A percentile compares a stretch with the other conserved stretches of the same genome.
These are phyloP conservation scores for Toxotes chatareus DNA, from an alignment of 2,113 vertebrate genomes.

Conservation along the genomic window DNA sequence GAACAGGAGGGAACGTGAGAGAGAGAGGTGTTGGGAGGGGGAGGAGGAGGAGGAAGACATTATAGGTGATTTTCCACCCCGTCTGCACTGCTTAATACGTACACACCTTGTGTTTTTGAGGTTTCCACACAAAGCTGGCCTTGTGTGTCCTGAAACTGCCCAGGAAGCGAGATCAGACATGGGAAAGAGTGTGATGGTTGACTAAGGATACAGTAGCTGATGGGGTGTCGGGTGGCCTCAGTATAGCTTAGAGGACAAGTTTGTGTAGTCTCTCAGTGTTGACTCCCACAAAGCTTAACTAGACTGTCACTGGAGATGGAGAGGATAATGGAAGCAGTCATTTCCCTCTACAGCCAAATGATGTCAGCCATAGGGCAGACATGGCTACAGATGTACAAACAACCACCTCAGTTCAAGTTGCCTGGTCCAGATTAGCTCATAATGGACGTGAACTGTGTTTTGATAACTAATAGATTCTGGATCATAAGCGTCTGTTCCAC, in stretches of 20 bases:
- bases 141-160: constrained; percentile 60
- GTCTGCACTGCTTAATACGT: constrained; percentile 62
- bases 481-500: constrained; percentile 30
- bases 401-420: constrained; percentile 18
- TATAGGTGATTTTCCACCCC: constrained; percentile 74
- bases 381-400: constrained; percentile 43
- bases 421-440: constrained; percentile 54
- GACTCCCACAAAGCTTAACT: constrained; percentile 41
- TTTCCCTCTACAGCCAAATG: constrained; percentile 37
- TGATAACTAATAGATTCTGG: constrained; percentile 52
- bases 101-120: constrained; percentile 66
- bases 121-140: constrained; percentile 68
- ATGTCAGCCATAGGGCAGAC: constrained; percentile 54
- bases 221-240: constrained; percentile 53
- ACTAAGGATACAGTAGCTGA: constrained; percentile 68
- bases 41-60: constrained; percentile 63
- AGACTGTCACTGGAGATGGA: constrained; percentile 44
- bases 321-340: constrained; percentile 45
- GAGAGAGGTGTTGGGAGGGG: constrained; percentile 55
- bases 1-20: constrained; percentile 28
- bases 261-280: constrained; percentile 39
- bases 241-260: constrained; percentile 35
- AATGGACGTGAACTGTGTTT: constrained; percentile 59
- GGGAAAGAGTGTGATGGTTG: constrained; percentile 59
- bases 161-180: constrained; percentile 65